Conservation (phyloP, 37 sponge, comb jelly and placozoan species). For the Ephydatia muelleri region DNA sequence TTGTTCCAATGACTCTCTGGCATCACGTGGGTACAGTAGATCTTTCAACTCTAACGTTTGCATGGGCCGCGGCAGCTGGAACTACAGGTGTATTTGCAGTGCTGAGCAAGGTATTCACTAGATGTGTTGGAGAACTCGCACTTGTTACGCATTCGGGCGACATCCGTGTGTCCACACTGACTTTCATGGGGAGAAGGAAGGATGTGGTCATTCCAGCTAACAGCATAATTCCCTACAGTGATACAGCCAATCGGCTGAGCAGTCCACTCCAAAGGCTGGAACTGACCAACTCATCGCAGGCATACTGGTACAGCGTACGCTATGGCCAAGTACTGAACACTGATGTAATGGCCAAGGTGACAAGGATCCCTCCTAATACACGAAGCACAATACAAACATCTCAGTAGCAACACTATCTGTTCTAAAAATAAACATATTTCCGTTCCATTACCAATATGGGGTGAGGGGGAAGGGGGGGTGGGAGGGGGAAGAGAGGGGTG, state of each 20-base stretch:
- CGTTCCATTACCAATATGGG: background rate
- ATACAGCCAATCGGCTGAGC: constrained; percentile 13
- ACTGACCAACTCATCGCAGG: background rate
- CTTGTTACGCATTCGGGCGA: background rate
- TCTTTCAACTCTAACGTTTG: constrained; percentile 17
- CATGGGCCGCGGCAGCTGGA: constrained; percentile 40
- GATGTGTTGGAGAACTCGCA: constrained; percentile 62
- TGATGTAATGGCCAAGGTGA: constrained; percentile 10
- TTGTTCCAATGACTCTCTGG: constrained; percentile 53
- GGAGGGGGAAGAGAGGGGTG: no score
- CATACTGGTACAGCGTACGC: constrained; percentile 44
- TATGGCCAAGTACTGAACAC: constrained; percentile 39
- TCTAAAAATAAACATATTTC: background rate
- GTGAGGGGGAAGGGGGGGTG: no score
- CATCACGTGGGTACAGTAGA: constrained; percentile 32
- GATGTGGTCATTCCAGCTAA: background rate
- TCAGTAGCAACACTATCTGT: background rate
- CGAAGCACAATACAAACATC: background rate
- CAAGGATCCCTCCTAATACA: background rate
- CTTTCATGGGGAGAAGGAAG: constrained; percentile 63
- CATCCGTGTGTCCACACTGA: constrained; percentile 63
- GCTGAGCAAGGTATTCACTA: constrained; percentile 54
- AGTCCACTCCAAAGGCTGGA: constrained; percentile 30
- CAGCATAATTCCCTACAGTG: constrained; percentile 41
- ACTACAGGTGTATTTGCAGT: constrained; percentile 39